Conservation (phyloP, 2,113 vertebrate species). For the Catharus minimus region DNA sequence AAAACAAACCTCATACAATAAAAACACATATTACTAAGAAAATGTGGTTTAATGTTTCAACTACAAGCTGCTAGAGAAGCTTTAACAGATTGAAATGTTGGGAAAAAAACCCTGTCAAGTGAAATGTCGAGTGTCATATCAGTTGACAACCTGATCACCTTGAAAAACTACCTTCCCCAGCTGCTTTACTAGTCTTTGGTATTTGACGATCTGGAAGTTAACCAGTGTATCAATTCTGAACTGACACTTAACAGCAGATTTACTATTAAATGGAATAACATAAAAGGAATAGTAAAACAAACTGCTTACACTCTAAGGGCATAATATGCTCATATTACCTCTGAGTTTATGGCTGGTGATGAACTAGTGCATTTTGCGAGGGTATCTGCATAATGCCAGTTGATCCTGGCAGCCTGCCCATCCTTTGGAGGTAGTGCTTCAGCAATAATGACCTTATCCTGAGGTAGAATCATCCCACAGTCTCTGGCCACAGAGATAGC, state of each 20-base stretch:
- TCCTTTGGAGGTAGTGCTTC: slow-evolving; percentile 92
- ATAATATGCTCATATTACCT: slow-evolving; percentile 73
- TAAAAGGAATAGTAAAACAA: neutral
- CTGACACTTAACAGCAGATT: neutral
- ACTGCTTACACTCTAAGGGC: neutral
- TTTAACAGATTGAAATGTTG: neutral
- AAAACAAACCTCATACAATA: neutral
- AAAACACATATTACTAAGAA: neutral
- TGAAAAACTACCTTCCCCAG: neutral
- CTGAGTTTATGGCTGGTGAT: slow-evolving; percentile 73
- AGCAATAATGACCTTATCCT: slow-evolving; percentile 93
- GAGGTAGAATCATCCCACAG: slow-evolving; percentile 95
- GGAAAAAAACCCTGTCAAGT: neutral
- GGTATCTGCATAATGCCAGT: slow-evolving; percentile 94
- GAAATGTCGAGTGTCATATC: neutral
- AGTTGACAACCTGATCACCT: too few relatives aligned
- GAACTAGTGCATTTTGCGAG: slow-evolving; percentile 73
- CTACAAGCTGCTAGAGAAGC: neutral
- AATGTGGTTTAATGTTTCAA: neutral
- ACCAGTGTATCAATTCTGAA: neutral
- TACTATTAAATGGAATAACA: neutral
- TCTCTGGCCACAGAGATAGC: slow-evolving; percentile 97
- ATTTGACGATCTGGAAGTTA: neutral
- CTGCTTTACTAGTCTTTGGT: neutral
- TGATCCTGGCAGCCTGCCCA: slow-evolving; percentile 91